Conservation (phyloP, 1,140 invertebrate species). For the Anthonomus grandis region DNA sequence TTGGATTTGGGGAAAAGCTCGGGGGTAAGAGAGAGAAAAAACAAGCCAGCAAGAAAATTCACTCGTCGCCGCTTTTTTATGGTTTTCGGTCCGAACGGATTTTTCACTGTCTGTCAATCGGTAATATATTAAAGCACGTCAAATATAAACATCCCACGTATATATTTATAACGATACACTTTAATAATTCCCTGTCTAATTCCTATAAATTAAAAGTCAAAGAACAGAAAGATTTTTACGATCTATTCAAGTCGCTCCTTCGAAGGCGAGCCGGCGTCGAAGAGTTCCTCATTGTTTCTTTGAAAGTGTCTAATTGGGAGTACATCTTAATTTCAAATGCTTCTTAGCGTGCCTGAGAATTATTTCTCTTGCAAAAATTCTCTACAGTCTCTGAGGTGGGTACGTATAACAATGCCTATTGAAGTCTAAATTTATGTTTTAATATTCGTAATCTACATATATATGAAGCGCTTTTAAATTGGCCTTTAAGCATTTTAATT, state of each 20-base stretch:
- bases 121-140: too few relatives aligned
- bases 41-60: background rate
- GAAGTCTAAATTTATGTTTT: constrained; percentile 1
- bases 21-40: background rate
- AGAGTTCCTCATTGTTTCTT: constrained; percentile 9
- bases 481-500: too few relatives aligned
- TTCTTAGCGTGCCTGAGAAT: background rate
- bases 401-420: constrained; percentile 7
- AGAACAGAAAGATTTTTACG: constrained; percentile 2
- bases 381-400: background rate
- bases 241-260: constrained; percentile 1
- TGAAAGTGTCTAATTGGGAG: constrained; percentile 9
- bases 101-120: background rate
- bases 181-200: too few relatives aligned
- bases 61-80: background rate
- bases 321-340: constrained; percentile 13
- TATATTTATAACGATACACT: too few relatives aligned
- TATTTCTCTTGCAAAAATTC: background rate
- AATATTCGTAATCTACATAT: too few relatives aligned
- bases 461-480: too few relatives aligned
- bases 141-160: too few relatives aligned
- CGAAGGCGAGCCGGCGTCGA: background rate
- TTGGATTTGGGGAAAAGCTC: background rate
- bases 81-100: background rate
- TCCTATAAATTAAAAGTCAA: too few relatives aligned